phyloP scores from a whole-genome alignment of 2,113 vertebrate species.

The Equus przewalskii region DNA sequence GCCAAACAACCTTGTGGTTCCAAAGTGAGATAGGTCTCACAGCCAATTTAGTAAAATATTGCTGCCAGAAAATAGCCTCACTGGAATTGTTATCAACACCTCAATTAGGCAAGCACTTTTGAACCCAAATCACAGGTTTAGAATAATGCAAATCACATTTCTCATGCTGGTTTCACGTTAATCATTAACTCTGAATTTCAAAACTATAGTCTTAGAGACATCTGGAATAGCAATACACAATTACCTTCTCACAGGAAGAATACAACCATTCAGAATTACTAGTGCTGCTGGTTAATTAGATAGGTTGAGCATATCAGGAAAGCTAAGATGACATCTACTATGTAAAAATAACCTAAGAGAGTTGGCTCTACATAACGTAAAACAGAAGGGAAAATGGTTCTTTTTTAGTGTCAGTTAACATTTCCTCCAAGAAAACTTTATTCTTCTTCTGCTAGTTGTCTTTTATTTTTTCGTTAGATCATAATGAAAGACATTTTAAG shows the following conservation, averaged over 20 bases:
- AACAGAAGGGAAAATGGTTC: not conserved
- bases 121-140: not conserved
- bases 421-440: constrained; percentile 27
- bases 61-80: not conserved
- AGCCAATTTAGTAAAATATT: not conserved
- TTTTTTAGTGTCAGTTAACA: not conserved
- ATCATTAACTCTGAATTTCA: constrained; percentile 30
- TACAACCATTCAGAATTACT: constrained; percentile 1
- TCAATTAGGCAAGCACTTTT: not conserved
- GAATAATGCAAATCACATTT: not conserved
- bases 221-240: not conserved
- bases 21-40: not conserved
- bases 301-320: not conserved
- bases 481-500: not conserved
- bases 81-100: not conserved
- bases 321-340: not conserved
- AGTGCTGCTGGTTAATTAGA: constrained; percentile 30
- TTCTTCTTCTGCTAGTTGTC: not conserved
- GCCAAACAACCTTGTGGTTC: not conserved
- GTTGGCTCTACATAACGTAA: not conserved
- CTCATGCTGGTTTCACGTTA: not conserved
- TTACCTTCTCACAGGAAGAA: constrained; percentile 50
- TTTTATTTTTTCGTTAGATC: constrained; percentile 13
- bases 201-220: not conserved
- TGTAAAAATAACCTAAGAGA: constrained; percentile 38